Evolutionary conservation across 2,888 invertebrate species (phyloP).

Genomic region (Polydrusus pterygomalis): DNA sequence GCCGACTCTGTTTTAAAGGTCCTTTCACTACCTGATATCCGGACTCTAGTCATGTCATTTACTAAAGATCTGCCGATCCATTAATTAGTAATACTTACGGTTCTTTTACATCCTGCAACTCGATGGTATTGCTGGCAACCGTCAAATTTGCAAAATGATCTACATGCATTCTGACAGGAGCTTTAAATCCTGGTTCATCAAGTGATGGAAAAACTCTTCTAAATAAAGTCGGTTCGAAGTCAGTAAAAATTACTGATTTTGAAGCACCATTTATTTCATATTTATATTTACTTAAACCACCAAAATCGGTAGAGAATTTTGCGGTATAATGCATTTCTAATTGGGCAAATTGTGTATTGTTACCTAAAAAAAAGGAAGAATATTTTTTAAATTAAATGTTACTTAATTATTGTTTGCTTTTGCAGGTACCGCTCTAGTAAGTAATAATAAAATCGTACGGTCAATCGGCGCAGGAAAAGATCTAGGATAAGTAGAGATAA

Average conservation of each 20-base stretch:
- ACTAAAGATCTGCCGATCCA: no score
- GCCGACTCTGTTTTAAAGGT: no score
- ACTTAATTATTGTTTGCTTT: no score
- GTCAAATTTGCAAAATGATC: constrained; percentile 17
- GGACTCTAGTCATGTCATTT: no score
- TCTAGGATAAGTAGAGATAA: no score
- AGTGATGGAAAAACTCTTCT: constrained; percentile 22
- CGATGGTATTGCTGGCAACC: constrained; percentile 9
- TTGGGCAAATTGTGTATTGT: neutral
- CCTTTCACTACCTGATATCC: no score
- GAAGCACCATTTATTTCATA: constrained; percentile 1
- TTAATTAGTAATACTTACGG: neutral
- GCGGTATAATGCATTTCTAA: constrained; percentile 18
- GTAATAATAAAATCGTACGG: no score
- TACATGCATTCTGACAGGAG: neutral
- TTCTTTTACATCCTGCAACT: neutral
- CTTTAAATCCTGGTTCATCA: constrained; percentile 19
- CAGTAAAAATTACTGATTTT: constrained; percentile 8
- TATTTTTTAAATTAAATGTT: no score
- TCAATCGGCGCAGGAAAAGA: no score
- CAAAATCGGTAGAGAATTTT: neutral
- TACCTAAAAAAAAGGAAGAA: neutral
- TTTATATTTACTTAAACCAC: constrained; percentile 1
- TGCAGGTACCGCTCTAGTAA: no score
- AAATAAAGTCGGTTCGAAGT: constrained; percentile 19